These are phyloP conservation scores for Zaprionus camerounensis DNA, from an alignment of 1,140 invertebrate genomes.

Conservation along the genomic window DNA sequence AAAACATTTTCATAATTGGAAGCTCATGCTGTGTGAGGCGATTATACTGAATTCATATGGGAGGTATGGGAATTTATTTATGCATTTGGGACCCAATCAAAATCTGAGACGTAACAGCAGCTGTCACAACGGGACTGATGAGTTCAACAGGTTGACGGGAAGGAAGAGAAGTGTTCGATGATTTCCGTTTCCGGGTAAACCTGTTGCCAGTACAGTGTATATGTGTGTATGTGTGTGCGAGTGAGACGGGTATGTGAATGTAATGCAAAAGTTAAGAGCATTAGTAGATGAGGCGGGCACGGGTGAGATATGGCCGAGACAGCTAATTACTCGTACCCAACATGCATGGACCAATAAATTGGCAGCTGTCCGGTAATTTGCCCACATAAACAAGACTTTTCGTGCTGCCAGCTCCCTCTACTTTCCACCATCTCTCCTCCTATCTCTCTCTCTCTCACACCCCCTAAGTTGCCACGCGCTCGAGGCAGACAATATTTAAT, in stretches of 20 bases:
- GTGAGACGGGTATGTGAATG: not conserved
- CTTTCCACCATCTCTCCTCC: too few relatives aligned
- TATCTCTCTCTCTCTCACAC: not conserved
- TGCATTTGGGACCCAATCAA: not conserved
- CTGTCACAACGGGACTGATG: not conserved
- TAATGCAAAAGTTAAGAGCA: slow-evolving; percentile 6
- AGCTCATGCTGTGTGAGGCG: not conserved
- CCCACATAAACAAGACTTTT: slow-evolving; percentile 33
- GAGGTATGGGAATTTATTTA: not conserved
- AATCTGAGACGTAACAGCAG: not conserved
- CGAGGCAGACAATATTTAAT: slow-evolving; percentile 18
- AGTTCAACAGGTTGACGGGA: not conserved
- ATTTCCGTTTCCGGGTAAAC: slow-evolving; percentile 4
- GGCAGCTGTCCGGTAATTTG: slow-evolving; percentile 10
- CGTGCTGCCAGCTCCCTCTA: not conserved
- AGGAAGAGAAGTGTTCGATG: not conserved
- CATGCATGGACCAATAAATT: slow-evolving; percentile 39
- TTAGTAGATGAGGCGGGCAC: not conserved
- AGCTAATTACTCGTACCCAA: slow-evolving; percentile 50
- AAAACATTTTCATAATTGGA: not conserved
- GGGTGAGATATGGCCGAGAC: slow-evolving; percentile 20
- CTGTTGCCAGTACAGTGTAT: not conserved
- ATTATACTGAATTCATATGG: not conserved
- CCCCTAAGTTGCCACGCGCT: not conserved
- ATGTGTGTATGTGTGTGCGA: not conserved